phyloP scores from a whole-genome alignment of 2,888 invertebrate genomes.

The Chymomyza amoena region DNA sequence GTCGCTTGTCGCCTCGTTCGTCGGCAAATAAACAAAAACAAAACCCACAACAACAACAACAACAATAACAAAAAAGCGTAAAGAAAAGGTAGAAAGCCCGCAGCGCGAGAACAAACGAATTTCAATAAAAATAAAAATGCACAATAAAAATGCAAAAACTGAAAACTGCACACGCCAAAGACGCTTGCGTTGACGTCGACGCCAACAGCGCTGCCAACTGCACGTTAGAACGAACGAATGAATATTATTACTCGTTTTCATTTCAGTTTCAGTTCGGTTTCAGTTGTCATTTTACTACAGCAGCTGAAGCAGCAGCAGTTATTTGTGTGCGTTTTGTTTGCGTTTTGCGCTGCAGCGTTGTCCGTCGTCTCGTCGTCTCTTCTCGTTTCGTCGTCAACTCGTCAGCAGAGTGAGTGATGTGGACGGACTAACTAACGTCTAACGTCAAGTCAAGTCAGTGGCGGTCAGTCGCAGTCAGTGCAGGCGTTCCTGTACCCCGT shows the following conservation, averaged over 20 bases:
- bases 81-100: conserved; percentile 1
- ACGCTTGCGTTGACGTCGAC: not conserved
- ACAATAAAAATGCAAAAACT: conserved; percentile 3
- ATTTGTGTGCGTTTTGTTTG: conserved; percentile 47
- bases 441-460: not conserved
- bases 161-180: not conserved
- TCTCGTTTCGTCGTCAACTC: not conserved
- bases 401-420: not conserved
- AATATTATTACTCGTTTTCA: conserved; percentile 56
- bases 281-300: conserved; percentile 72
- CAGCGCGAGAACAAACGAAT: not conserved
- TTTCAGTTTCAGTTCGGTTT: conserved; percentile 59
- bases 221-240: conserved; percentile 7
- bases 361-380: conserved; percentile 13
- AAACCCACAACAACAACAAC: conserved; percentile 8
- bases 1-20: not conserved
- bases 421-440: too few species aligned
- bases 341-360: conserved; percentile 49
- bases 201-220: not conserved
- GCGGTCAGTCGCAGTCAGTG: not conserved
- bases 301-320: conserved; percentile 58
- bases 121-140: not conserved
- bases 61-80: conserved; percentile 5
- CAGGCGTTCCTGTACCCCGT: too few species aligned
- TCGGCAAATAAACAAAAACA: conserved; percentile 6